These are phyloP conservation scores for Zapus hudsonius DNA, from an alignment of 2,113 vertebrate species.

Conservation along the genomic window DNA sequence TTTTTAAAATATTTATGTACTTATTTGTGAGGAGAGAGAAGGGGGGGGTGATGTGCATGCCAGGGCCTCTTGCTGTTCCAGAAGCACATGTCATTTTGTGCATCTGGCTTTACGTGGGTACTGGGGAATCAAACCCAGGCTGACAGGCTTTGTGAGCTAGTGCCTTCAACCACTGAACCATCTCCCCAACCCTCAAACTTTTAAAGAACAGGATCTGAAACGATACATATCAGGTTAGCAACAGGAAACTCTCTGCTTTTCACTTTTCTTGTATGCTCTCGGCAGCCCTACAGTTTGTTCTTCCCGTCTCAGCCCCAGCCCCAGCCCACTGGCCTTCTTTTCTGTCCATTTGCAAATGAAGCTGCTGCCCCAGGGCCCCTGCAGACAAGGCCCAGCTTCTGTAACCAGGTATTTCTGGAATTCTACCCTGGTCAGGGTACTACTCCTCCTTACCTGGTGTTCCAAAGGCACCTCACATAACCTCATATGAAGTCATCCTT, in stretches of 20 bases:
- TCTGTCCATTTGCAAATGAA: not conserved
- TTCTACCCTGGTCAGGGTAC: not conserved
- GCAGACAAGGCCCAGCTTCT: not conserved
- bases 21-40: too few species aligned
- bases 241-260: not conserved
- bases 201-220: not conserved
- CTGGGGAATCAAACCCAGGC: too few species aligned
- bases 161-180: too few species aligned
- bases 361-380: not conserved
- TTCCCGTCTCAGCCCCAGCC: not conserved
- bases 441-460: not conserved
- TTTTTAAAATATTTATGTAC: too few species aligned
- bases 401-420: not conserved
- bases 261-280: accelerated
- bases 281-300: accelerated
- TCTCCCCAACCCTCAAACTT: too few species aligned
- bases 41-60: too few species aligned
- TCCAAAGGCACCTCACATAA: not conserved
- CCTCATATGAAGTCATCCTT: not conserved
- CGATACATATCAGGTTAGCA: not conserved
- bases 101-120: too few species aligned
- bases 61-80: too few species aligned
- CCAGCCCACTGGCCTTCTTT: not conserved
- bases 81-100: too few species aligned
- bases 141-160: too few species aligned